These are phyloP conservation scores for Trochalopteron elliotii DNA, from an alignment of 2,113 vertebrate genomes.

Conservation along the genomic window DNA sequence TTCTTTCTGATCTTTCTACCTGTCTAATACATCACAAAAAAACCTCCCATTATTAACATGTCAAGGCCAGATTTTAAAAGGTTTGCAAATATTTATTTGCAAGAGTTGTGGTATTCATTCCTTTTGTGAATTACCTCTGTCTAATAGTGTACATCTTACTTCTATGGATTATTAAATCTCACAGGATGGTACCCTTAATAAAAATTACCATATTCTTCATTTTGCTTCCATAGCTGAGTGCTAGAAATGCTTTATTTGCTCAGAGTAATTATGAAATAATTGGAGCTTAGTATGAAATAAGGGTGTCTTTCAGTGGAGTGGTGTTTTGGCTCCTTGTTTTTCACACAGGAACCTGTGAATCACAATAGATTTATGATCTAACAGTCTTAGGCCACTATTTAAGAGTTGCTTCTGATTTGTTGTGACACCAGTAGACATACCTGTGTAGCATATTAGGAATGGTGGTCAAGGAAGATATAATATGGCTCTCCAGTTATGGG, in stretches of 20 bases:
- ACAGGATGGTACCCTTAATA: neutral
- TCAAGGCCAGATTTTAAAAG: neutral
- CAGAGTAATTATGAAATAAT: neutral
- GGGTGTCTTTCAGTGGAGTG: neutral
- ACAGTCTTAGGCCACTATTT: neutral
- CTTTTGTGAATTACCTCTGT: neutral
- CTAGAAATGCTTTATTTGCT: neutral
- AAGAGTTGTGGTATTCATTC: neutral
- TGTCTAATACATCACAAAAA: neutral
- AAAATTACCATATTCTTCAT: neutral
- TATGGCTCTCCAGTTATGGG: neutral
- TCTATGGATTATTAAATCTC: neutral
- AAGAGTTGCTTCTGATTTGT: neutral
- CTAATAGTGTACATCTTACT: neutral
- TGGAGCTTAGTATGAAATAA: neutral
- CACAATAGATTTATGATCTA: neutral
- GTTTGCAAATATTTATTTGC: neutral
- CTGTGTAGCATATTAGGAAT: neutral
- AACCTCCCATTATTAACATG: neutral
- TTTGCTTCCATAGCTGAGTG: neutral
- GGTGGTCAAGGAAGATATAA: neutral
- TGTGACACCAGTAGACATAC: neutral
- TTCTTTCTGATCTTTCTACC: neutral
- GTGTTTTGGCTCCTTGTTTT: neutral
- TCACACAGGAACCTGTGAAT: neutral